Percentiles rank a stretch among this genome's conserved stretches.
Conservation (phyloP, 92 coral and sea anemone species). For the Epizoanthus scotinus region DNA sequence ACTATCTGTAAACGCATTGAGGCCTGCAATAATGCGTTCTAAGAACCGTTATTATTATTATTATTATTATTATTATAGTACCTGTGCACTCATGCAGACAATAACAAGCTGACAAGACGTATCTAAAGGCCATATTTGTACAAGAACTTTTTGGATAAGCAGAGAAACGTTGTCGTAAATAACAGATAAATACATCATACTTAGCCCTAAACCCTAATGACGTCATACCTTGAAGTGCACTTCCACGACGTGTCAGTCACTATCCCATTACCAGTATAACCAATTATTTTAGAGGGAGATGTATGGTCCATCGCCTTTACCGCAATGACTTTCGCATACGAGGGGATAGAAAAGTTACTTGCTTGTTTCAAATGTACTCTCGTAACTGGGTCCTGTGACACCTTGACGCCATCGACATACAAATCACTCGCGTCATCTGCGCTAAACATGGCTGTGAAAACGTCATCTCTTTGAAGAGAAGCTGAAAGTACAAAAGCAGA, state of each 20-base stretch:
- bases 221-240: background rate
- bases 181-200: no score
- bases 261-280: background rate
- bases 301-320: background rate
- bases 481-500: background rate
- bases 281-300: background rate
- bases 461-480: background rate
- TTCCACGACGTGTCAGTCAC: slow-evolving; percentile 24
- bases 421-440: background rate
- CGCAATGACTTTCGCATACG: slow-evolving; percentile 11
- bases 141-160: background rate
- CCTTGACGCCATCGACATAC: background rate
- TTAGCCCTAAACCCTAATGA: no score
- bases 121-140: no score
- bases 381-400: background rate
- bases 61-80: no score
- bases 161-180: background rate
- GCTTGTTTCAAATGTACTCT: background rate
- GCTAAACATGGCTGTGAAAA: slow-evolving; percentile 4
- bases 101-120: no score
- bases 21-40: no score
- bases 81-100: no score
- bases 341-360: background rate
- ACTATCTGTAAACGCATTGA: no score
- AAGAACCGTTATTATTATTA: no score